phyloP scores from a whole-genome alignment of 2,797 vertebrate species.

The Falco columbarius region DNA sequence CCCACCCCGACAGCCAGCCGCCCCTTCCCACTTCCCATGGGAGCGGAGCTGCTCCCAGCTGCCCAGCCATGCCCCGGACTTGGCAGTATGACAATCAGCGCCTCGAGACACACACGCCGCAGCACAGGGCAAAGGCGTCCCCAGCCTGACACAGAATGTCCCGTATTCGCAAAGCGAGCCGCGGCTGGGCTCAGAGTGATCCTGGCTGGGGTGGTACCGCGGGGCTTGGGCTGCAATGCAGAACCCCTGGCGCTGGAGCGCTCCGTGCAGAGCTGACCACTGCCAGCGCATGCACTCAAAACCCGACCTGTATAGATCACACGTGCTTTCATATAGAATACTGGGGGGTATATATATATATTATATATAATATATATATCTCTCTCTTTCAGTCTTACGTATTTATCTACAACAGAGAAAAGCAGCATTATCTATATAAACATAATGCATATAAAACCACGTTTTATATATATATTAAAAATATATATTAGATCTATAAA shows the following conservation, averaged over 20 bases:
- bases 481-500: too few species aligned
- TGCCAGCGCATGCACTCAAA: not conserved
- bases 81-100: not conserved
- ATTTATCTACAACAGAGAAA: not conserved
- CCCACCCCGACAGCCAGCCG: rapidly evolving
- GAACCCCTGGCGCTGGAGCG: rapidly evolving
- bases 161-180: rapidly evolving
- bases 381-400: not conserved
- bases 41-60: not conserved
- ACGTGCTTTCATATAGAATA: not conserved
- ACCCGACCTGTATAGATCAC: not conserved
- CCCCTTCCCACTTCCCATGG: rapidly evolving
- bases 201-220: too few species aligned
- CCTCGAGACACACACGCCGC: rapidly evolving
- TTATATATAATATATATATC: not conserved
- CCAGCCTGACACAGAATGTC: not conserved
- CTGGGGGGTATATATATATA: not conserved
- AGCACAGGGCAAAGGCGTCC: rapidly evolving
- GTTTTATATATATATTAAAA: not conserved
- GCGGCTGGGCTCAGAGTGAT: too few species aligned
- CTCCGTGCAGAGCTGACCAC: not conserved
- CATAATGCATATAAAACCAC: not conserved
- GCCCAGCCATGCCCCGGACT: too few species aligned
- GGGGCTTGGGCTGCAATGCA: not conserved
- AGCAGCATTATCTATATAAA: not conserved